A percentile compares a stretch with the other conserved stretches of the same genome.
phyloP scores from a whole-genome alignment of 2,797 vertebrate genomes.

The Kryptolebias ocellatus region DNA sequence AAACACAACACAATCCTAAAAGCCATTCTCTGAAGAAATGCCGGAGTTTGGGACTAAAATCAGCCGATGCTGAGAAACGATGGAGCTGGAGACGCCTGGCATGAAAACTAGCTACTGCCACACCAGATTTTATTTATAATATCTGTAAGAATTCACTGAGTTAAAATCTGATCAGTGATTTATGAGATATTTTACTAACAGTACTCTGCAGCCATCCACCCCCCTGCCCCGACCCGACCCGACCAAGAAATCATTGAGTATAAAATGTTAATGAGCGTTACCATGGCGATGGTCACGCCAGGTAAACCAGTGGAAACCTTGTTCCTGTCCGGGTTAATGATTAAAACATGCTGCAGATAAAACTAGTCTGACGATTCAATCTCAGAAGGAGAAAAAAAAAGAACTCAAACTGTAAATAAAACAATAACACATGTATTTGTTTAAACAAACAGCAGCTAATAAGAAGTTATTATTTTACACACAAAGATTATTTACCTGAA shows the following conservation, averaged over 20 bases:
- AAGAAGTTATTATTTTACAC: too few species aligned
- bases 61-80: too few species aligned
- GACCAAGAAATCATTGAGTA: constrained; percentile 33
- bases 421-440: background rate
- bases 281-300: constrained; percentile 57
- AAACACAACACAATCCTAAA: too few species aligned
- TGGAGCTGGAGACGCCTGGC: too few species aligned
- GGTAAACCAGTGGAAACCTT: constrained; percentile 55
- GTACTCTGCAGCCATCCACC: constrained; percentile 5
- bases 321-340: constrained; percentile 62
- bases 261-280: constrained; percentile 52
- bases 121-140: too few species aligned
- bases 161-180: too few species aligned
- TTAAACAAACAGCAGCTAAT: background rate
- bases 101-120: too few species aligned
- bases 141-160: too few species aligned
- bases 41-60: too few species aligned
- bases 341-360: constrained; percentile 28
- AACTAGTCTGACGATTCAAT: background rate
- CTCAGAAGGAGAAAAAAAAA: constrained; percentile 7
- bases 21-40: too few species aligned
- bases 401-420: background rate
- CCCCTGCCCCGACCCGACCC: constrained; percentile 1
- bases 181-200: too few species aligned
- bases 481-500: too few species aligned